Percentiles rank a stretch among this genome's conserved stretches.
Evolutionary conservation across 2,888 invertebrate genomes (phyloP).

Genomic region (Atherix ibis): DNA sequence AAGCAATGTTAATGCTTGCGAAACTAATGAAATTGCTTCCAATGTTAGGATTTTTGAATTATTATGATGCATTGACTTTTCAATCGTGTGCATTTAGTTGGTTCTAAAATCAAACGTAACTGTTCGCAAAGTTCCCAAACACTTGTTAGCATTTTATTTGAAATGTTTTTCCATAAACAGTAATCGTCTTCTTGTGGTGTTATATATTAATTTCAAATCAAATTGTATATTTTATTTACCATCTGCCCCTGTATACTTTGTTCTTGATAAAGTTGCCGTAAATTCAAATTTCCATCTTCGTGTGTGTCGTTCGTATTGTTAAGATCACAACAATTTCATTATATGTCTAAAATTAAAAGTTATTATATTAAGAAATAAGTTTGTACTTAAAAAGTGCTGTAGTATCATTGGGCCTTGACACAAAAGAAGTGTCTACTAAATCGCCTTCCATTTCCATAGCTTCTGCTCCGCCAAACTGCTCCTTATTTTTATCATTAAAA

Average conservation of each 20-base stretch:
- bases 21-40: constrained; percentile 84
- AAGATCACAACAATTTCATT: constrained; percentile 23
- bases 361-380: background rate
- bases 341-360: constrained; percentile 13
- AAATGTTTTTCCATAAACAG: constrained; percentile 29
- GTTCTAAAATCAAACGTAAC: constrained; percentile 84
- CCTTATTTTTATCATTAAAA: too few species aligned
- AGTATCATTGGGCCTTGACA: constrained; percentile 52
- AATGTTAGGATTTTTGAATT: constrained; percentile 83
- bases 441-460: constrained; percentile 63
- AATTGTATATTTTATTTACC: constrained; percentile 13
- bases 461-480: constrained; percentile 36
- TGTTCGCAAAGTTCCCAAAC: constrained; percentile 86
- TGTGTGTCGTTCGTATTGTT: constrained; percentile 20
- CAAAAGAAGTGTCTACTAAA: constrained; percentile 45
- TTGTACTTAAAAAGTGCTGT: constrained; percentile 56
- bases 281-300: constrained; percentile 20
- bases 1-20: constrained; percentile 73
- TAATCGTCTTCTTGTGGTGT: constrained; percentile 23
- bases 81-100: constrained; percentile 79
- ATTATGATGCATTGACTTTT: constrained; percentile 76
- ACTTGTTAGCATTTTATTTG: constrained; percentile 34
- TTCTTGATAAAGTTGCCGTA: constrained; percentile 25
- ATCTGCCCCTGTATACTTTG: constrained; percentile 20
- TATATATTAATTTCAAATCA: constrained; percentile 12